phyloP scores from a whole-genome alignment of 1,140 invertebrate genomes.

The Drosophila gunungcola region DNA sequence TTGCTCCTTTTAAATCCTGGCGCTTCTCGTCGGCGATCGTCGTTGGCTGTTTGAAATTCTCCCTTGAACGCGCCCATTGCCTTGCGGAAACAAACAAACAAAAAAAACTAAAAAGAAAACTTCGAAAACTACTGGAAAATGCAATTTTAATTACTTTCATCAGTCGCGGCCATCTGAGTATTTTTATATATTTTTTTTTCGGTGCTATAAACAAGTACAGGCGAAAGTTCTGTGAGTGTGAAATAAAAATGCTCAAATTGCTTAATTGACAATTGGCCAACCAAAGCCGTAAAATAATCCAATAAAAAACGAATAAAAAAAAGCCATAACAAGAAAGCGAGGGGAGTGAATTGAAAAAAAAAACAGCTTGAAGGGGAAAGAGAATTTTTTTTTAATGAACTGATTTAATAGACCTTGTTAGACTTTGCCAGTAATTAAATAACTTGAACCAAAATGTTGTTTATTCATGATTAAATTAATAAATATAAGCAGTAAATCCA shows the following conservation, averaged over 20 bases:
- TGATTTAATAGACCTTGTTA: background rate
- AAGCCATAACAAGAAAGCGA: constrained; percentile 2
- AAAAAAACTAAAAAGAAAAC: background rate
- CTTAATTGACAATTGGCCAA: constrained; percentile 39
- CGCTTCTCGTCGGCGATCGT: constrained; percentile 24
- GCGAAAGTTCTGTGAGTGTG: constrained; percentile 23
- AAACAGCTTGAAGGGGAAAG: background rate
- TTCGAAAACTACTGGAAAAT: background rate
- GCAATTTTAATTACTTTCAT: background rate
- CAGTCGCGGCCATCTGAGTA: constrained; percentile 3
- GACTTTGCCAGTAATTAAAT: background rate
- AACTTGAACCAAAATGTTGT: background rate
- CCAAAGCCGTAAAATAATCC: constrained; percentile 14
- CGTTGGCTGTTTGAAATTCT: constrained; percentile 22
- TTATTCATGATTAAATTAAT: background rate
- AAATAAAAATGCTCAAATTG: constrained; percentile 34
- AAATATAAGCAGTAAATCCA: background rate
- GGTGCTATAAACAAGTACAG: constrained; percentile 8
- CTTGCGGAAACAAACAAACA: background rate
- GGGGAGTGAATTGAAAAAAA: background rate
- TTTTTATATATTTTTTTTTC: constrained; percentile 30
- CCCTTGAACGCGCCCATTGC: background rate
- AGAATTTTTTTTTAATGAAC: background rate
- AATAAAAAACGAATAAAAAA: constrained; percentile 24
- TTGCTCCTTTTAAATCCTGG: constrained; percentile 30